A percentile compares a stretch with the other conserved stretches of the same genome.
Conservation (phyloP, 64 coral and sea anemone genomes). For the Pachyseris speciosa region DNA sequence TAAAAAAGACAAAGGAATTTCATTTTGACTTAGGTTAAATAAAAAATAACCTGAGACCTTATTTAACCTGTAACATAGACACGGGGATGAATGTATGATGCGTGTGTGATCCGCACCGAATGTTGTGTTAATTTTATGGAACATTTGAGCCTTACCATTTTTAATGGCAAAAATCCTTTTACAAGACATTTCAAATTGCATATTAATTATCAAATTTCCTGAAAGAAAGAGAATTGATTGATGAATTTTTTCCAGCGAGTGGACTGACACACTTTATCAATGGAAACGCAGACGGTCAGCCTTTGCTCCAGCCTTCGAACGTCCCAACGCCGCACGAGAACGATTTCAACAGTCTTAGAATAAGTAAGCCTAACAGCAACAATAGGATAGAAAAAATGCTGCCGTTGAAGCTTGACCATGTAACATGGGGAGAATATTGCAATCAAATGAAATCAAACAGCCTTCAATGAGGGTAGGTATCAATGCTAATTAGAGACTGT, state of each 20-base stretch:
- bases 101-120: too few relatives aligned
- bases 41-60: too few relatives aligned
- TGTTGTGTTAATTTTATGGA: too few relatives aligned
- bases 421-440: constrained; percentile 8
- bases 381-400: constrained; percentile 13
- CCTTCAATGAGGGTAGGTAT: constrained; percentile 24
- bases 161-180: too few relatives aligned
- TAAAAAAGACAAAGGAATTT: too few relatives aligned
- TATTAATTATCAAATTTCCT: too few relatives aligned
- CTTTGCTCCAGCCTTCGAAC: not conserved
- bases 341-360: not conserved
- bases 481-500: too few relatives aligned
- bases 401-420: constrained; percentile 37
- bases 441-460: not conserved
- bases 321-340: not conserved
- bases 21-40: too few relatives aligned
- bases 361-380: constrained; percentile 32
- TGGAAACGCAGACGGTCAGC: not conserved
- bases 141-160: too few relatives aligned
- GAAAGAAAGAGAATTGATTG: not conserved
- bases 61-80: too few relatives aligned
- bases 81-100: too few relatives aligned
- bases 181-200: too few relatives aligned
- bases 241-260: not conserved
- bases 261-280: constrained; percentile 5